Conservation (phyloP, 2,113 vertebrate genomes). For the Petrocephalus microphthalmus region DNA sequence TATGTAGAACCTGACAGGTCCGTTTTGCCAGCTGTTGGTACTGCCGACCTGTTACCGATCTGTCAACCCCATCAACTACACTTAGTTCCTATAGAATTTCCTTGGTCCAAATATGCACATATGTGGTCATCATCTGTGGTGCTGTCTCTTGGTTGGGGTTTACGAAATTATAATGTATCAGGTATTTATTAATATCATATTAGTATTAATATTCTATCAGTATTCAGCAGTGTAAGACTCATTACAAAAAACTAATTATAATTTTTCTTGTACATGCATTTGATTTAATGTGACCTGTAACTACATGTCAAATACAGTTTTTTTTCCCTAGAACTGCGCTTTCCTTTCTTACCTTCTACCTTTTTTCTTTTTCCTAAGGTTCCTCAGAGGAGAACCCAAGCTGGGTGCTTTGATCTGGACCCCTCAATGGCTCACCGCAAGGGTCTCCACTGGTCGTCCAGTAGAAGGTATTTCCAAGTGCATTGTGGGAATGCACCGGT, state of each 20-base stretch:
- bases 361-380: conserved; percentile 64
- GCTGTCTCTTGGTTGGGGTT: background rate
- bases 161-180: background rate
- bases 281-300: background rate
- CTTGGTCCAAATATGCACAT: background rate
- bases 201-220: background rate
- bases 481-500: background rate
- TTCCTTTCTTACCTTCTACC: background rate
- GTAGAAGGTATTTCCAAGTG: conserved; percentile 71
- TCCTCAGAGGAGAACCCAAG: conserved; percentile 91
- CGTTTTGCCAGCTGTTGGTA: background rate
- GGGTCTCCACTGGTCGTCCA: conserved; percentile 69
- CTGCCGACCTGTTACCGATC: no score
- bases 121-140: background rate
- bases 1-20: background rate
- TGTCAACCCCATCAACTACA: background rate
- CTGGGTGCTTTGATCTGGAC: conserved; percentile 94
- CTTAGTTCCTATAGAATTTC: background rate
- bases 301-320: background rate
- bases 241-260: background rate
- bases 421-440: conserved; percentile 76
- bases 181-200: background rate
- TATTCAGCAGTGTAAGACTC: background rate
- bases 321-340: background rate
- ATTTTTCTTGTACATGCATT: background rate